Percentiles rank a stretch among this genome's conserved stretches.
These are phyloP conservation scores for Ornithorhynchus anatinus DNA, from an alignment of 2,113 vertebrate genomes.

Conservation along the genomic window DNA sequence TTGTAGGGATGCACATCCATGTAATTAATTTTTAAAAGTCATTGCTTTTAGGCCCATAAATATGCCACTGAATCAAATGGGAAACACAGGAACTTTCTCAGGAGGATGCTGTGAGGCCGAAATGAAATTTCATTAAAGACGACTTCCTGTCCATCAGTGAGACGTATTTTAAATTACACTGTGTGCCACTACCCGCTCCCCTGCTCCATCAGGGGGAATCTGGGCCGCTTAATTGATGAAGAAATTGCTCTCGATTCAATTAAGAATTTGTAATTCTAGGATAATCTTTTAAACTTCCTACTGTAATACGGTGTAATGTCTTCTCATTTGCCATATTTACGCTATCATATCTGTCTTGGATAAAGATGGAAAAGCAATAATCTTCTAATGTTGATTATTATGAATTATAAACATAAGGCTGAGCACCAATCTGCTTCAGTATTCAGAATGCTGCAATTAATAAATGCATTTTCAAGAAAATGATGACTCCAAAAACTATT, in stretches of 20 bases:
- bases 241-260: neutral
- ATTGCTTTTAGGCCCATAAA: conserved; percentile 46
- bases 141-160: conserved; percentile 35
- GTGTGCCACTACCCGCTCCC: conserved; percentile 52
- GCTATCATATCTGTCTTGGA: neutral
- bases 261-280: conserved; percentile 55
- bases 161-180: conserved; percentile 32
- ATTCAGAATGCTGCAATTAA: no score
- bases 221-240: conserved; percentile 50
- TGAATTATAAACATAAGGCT: neutral
- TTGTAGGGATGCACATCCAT: conserved; percentile 53
- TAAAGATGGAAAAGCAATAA: neutral
- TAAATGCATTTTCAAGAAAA: no score
- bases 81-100: conserved; percentile 51
- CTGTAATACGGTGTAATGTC: conserved; percentile 32
- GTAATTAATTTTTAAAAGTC: conserved; percentile 48
- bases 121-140: conserved; percentile 49
- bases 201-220: conserved; percentile 50
- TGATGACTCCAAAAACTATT: no score
- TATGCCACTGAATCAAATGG: conserved; percentile 42
- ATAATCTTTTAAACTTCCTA: conserved; percentile 52
- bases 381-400: neutral
- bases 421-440: neutral
- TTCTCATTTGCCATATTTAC: conserved; percentile 42
- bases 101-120: conserved; percentile 34